These are phyloP conservation scores for Psophia crepitans DNA, from an alignment of 2,113 vertebrate genomes.

Conservation along the genomic window DNA sequence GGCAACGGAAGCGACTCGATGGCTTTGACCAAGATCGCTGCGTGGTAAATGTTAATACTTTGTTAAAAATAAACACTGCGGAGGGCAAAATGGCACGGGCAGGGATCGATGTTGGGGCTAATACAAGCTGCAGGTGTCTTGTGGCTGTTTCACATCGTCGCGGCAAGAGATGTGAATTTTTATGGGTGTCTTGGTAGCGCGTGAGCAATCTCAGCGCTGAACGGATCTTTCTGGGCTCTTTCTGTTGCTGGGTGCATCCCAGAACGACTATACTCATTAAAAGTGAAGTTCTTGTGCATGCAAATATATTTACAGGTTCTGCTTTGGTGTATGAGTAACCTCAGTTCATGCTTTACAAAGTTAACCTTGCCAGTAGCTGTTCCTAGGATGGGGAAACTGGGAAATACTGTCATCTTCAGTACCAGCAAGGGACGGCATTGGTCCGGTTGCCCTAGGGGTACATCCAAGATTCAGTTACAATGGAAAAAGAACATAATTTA, in stretches of 20 bases:
- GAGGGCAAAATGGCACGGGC: background rate
- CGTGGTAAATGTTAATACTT: background rate
- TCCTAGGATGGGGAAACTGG: background rate
- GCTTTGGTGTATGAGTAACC: background rate
- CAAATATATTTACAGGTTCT: background rate
- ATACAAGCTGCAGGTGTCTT: background rate
- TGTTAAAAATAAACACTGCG: rapidly evolving
- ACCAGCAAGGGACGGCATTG: background rate
- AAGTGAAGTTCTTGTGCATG: background rate
- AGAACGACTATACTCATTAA: rapidly evolving
- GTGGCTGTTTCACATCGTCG: background rate
- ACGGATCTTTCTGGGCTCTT: background rate
- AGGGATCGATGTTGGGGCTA: background rate
- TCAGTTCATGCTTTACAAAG: background rate
- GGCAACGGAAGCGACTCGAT: background rate
- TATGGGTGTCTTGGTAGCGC: background rate
- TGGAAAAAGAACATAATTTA: background rate
- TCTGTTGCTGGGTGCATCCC: background rate
- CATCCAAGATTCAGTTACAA: background rate
- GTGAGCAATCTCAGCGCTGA: background rate
- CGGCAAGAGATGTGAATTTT: background rate
- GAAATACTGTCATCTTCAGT: background rate
- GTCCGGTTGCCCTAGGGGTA: background rate
- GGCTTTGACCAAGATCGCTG: background rate
- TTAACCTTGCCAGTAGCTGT: background rate